phyloP scores from a whole-genome alignment of 2,888 invertebrate genomes.

The Erebia epiphron region DNA sequence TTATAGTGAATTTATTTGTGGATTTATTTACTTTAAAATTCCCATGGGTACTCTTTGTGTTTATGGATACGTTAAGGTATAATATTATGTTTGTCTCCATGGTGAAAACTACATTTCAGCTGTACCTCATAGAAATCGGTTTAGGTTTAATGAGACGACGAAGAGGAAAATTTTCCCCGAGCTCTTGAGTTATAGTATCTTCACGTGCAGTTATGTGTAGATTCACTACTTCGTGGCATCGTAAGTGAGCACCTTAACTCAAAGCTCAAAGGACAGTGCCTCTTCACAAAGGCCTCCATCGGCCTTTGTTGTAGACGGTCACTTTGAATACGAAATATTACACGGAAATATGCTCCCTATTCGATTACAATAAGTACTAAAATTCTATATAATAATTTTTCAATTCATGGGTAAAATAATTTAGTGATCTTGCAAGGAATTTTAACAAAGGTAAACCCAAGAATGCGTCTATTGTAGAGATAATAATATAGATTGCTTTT shows the following conservation, averaged over 20 bases:
- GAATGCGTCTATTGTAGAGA: slow-evolving; percentile 26
- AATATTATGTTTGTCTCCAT: too few species aligned
- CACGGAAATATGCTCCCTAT: not conserved
- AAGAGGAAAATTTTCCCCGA: too few species aligned
- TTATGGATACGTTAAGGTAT: too few species aligned
- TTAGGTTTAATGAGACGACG: too few species aligned
- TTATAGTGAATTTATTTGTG: too few species aligned
- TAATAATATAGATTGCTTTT: slow-evolving; percentile 25
- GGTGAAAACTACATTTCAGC: too few species aligned
- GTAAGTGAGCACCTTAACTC: slow-evolving; percentile 3
- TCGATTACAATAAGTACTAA: not conserved
- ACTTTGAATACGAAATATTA: not conserved
- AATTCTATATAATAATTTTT: slow-evolving; percentile 3
- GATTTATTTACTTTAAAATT: too few species aligned
- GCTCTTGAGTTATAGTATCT: too few species aligned
- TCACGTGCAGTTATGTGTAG: not conserved
- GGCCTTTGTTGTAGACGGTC: slow-evolving; percentile 19
- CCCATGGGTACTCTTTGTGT: too few species aligned
- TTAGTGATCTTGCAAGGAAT: slow-evolving; percentile 14
- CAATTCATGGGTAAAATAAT: not conserved
- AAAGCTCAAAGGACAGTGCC: slow-evolving; percentile 35
- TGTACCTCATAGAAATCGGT: too few species aligned
- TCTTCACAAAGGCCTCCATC: slow-evolving; percentile 35
- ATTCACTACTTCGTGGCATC: not conserved
- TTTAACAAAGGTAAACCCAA: slow-evolving; percentile 25